A percentile compares a stretch with the other conserved stretches of the same genome.
phyloP scores from a whole-genome alignment of 2,888 invertebrate species.

The Leistus spinibarbis region DNA sequence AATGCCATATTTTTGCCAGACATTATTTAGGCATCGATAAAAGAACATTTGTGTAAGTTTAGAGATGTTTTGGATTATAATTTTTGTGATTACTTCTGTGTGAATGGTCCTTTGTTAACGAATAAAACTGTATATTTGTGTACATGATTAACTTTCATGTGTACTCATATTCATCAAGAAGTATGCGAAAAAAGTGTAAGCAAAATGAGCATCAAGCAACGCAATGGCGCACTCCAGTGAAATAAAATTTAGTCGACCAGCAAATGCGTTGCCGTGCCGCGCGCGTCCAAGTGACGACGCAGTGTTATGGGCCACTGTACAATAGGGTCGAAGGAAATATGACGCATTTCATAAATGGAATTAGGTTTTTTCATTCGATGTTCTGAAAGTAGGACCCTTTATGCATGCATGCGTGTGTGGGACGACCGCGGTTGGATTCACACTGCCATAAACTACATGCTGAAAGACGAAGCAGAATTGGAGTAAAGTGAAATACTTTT shows the following conservation, averaged over 20 bases:
- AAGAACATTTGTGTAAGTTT: neutral
- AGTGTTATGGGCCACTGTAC: neutral
- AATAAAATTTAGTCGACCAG: slow-evolving; percentile 9
- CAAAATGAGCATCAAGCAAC: neutral
- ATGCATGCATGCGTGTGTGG: slow-evolving; percentile 15
- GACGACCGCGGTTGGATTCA: neutral
- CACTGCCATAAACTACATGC: neutral
- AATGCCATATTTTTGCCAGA: no score
- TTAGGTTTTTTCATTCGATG: slow-evolving; percentile 34
- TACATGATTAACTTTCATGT: no score
- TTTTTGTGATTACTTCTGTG: no score
- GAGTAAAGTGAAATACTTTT: no score
- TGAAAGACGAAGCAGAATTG: neutral
- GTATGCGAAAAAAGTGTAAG: neutral
- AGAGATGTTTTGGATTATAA: neutral
- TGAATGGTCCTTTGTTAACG: no score
- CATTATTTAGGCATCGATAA: neutral
- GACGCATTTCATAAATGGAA: slow-evolving; percentile 40
- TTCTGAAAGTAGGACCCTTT: slow-evolving; percentile 23
- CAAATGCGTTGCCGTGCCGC: neutral
- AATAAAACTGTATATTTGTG: no score
- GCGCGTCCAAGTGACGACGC: neutral
- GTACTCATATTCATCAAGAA: no score
- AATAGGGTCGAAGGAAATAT: slow-evolving; percentile 28
- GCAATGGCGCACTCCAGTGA: neutral